Conservation (phyloP, 2,888 invertebrate species). For the Dendrolimus houi region DNA sequence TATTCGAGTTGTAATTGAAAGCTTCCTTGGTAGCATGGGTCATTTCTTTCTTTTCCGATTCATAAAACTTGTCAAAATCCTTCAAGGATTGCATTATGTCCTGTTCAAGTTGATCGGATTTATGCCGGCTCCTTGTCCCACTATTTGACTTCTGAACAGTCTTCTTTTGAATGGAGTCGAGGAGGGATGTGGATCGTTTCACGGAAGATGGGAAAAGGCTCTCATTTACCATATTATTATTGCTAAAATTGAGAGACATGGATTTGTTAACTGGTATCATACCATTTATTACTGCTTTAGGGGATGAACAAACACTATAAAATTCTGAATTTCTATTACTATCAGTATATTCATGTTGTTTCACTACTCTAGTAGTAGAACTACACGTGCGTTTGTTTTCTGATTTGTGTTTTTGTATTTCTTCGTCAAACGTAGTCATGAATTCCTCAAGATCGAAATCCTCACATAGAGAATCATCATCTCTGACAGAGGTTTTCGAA, state of each 20-base stretch:
- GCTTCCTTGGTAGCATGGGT: constrained; percentile 37
- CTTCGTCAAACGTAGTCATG: constrained; percentile 81
- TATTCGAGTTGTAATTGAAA: constrained; percentile 25
- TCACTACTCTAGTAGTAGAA: constrained; percentile 65
- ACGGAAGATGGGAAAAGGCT: constrained; percentile 68
- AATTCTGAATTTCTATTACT: constrained; percentile 47
- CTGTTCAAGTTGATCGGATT: constrained; percentile 64
- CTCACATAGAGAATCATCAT: constrained; percentile 74
- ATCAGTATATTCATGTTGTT: constrained; percentile 46
- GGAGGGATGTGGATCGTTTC: constrained; percentile 75
- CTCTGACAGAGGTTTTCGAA: constrained; percentile 62
- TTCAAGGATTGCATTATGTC: constrained; percentile 70
- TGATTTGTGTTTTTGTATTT: constrained; percentile 61
- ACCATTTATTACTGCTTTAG: constrained; percentile 41
- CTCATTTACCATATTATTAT: constrained; percentile 63
- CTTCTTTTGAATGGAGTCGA: constrained; percentile 71
- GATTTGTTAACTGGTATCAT: constrained; percentile 69
- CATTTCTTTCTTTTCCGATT: constrained; percentile 50
- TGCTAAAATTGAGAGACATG: constrained; percentile 76
- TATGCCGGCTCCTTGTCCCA: constrained; percentile 53
- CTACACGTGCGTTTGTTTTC: constrained; percentile 65
- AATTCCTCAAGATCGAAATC: constrained; percentile 81
- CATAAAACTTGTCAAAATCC: constrained; percentile 69
- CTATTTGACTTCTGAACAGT: constrained; percentile 37
- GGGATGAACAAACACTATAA: constrained; percentile 50